Evolutionary conservation across 2,888 invertebrate species (phyloP).

Genomic region (Leptopterna dolabrata): DNA sequence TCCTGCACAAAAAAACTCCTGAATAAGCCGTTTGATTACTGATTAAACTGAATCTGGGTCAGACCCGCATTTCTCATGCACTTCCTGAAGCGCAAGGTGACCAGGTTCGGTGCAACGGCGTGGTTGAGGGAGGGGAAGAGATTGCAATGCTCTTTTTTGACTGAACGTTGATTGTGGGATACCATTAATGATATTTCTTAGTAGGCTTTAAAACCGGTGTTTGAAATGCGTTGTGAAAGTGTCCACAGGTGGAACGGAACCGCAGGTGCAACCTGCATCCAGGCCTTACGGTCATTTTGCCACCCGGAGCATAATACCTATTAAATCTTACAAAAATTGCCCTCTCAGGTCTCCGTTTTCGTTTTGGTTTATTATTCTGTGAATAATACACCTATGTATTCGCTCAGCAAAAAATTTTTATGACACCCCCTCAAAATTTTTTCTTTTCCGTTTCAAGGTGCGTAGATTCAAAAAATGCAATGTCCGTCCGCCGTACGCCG

Average conservation of each 20-base stretch:
- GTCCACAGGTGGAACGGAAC: background rate
- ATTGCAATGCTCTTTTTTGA: background rate
- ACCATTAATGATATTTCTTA: slow-evolving; percentile 2
- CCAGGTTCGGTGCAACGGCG: background rate
- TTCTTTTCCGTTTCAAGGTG: too few relatives aligned
- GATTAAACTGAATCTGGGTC: slow-evolving; percentile 23
- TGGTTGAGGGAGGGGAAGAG: background rate
- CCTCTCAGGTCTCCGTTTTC: background rate
- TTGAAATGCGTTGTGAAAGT: slow-evolving; percentile 30
- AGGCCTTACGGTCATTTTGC: background rate
- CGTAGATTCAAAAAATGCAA: too few relatives aligned
- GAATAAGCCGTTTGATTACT: background rate
- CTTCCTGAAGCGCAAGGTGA: slow-evolving; percentile 26
- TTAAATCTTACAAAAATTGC: background rate
- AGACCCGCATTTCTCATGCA: background rate
- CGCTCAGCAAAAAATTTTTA: too few relatives aligned
- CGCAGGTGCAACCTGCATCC: background rate
- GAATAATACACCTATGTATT: too few relatives aligned
- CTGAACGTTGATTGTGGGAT: too few relatives aligned
- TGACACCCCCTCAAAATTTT: too few relatives aligned
- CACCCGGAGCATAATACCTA: background rate
- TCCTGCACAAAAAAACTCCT: background rate
- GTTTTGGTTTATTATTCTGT: too few relatives aligned
- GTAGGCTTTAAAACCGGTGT: slow-evolving; percentile 22
- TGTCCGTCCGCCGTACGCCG: too few relatives aligned